Evolutionary conservation across 2,113 vertebrate genomes (phyloP), one percentile per base, ranked within the genome.

Genomic region (Lepisosteus osseus): DNA sequence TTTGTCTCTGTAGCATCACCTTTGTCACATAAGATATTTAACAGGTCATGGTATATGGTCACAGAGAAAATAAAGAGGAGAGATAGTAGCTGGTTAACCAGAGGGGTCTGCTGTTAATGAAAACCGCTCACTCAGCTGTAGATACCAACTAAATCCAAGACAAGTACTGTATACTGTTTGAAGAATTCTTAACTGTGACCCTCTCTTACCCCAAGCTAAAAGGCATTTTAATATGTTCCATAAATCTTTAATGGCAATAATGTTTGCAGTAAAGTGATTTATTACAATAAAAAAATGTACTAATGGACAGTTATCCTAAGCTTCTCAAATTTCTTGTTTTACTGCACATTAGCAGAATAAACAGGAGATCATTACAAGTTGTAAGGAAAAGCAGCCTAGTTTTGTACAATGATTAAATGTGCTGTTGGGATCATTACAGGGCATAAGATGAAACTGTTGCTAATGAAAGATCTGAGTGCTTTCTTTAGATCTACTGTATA

Each of bases 41-140:
- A 77, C 76, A 76, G 78, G 70, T 76, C 67, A 71, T 71, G 75
- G 65, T 81, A 76, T 76, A 81, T 78, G 72, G 76, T 77, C 74
- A 69, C 47, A 3, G 40, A 62, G 47, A 12, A 74, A 79, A 72
- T 69, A 72, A 51, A 51, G 47, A 51, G 9, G 47, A 9, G 5
- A 51, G 9, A 9, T 51, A 51, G 47, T 51, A 51, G 47, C 47
- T 6, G 2, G 47, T 51, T 51, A 51, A 51, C 47, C 47, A 51
- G 47, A 6, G 47, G 47, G 47, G 47, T 68, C 72, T 40, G 66
- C 57, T 62, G 67, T 76, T 74, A 79, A 71, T 61, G 65, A 44
- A 72, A 71, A 77, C 71, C 73, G 63, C n/a, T 12, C n/a, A 51
- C 70, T 64, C 65, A 66, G 69, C 7, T 45, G 3, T 45, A 14